These are phyloP conservation scores for Gibbula magus DNA, from an alignment of 2,888 invertebrate species.

Conservation along the genomic window DNA sequence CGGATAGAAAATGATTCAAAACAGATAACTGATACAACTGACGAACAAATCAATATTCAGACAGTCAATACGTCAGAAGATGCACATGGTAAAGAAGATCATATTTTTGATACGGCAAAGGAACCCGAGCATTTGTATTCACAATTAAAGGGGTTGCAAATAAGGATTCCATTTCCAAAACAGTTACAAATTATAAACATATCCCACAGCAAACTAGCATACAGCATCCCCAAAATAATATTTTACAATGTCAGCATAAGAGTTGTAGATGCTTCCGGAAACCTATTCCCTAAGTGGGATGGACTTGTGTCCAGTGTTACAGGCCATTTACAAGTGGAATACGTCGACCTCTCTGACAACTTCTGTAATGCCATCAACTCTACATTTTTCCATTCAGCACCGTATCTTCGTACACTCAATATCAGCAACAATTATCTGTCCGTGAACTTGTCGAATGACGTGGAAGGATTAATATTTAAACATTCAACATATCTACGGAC, in stretches of 20 bases:
- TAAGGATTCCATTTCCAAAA: neutral
- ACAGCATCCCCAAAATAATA: neutral
- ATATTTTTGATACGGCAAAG: no score
- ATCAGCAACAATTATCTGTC: conserved; percentile 32
- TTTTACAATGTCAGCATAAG: conserved; percentile 13
- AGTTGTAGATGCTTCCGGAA: conserved; percentile 23
- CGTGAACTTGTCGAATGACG: neutral
- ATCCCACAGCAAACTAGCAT: neutral
- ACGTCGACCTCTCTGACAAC: conserved; percentile 34
- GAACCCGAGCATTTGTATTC: no score
- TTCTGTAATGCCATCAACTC: neutral
- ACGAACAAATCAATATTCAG: no score
- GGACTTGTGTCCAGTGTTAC: neutral
- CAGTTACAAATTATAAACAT: neutral
- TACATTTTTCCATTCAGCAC: neutral
- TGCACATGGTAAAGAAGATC: no score
- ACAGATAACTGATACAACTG: no score
- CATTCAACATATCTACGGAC: conserved; percentile 1
- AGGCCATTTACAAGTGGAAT: neutral
- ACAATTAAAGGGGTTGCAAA: no score
- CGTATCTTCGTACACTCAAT: conserved; percentile 23
- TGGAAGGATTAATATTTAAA: conserved; percentile 31
- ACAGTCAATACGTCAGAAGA: no score
- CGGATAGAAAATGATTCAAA: no score
- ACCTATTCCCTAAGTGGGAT: conserved; percentile 30